A percentile compares a stretch with the other conserved stretches of the same genome.
phyloP scores from a whole-genome alignment of 2,888 invertebrate species.

The Lucinisca nassula region DNA sequence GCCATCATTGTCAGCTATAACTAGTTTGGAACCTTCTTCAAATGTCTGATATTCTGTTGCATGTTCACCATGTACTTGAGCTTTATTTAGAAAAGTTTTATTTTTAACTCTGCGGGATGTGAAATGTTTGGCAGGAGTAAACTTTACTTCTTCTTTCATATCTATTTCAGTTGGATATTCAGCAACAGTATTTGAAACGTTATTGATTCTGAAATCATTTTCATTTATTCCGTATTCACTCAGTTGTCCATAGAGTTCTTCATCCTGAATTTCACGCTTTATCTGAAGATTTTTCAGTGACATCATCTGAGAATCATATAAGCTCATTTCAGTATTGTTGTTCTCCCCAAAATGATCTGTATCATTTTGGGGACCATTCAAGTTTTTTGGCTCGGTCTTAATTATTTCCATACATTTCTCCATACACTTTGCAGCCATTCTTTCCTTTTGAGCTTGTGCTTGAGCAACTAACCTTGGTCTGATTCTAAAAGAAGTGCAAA shows the following conservation, averaged over 20 bases:
- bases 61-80: neutral
- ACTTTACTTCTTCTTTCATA: neutral
- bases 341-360: slow-evolving; percentile 59
- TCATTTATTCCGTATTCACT: slow-evolving; percentile 24
- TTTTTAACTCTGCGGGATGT: slow-evolving; percentile 9
- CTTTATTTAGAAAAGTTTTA: slow-evolving; percentile 14
- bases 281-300: slow-evolving; percentile 30
- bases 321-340: slow-evolving; percentile 23
- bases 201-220: neutral
- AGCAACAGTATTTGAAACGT: no score
- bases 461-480: slow-evolving; percentile 68
- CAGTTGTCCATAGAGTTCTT: slow-evolving; percentile 32
- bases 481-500: slow-evolving; percentile 81
- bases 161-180: neutral
- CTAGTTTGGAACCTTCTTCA: neutral
- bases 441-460: slow-evolving; percentile 65
- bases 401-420: slow-evolving; percentile 48
- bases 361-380: slow-evolving; percentile 72
- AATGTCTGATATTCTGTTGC: neutral
- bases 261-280: slow-evolving; percentile 51
- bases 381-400: slow-evolving; percentile 61
- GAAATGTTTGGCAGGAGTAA: slow-evolving; percentile 6
- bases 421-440: slow-evolving; percentile 47
- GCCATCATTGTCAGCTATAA: neutral
- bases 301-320: slow-evolving; percentile 23